phyloP scores from a whole-genome alignment of 2,113 vertebrate species.

The Ptilorrhoa leucosticta region DNA sequence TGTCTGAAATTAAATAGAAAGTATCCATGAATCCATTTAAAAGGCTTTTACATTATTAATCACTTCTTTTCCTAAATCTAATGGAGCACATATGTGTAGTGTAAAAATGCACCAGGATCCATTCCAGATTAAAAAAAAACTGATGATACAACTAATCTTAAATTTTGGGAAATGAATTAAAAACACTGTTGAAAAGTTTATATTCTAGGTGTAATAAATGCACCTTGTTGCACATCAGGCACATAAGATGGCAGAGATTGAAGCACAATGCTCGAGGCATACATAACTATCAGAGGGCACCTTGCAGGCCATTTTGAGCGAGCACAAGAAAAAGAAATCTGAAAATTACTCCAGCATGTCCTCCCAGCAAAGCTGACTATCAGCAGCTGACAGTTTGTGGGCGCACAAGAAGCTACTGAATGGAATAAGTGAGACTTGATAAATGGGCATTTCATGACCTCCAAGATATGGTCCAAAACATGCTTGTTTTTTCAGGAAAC shows the following conservation, averaged over 20 bases:
- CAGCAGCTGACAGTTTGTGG: background rate
- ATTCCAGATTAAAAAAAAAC: background rate
- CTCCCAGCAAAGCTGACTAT: background rate
- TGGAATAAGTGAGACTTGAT: background rate
- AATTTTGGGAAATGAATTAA: background rate
- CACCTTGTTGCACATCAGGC: background rate
- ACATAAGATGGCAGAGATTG: fast-evolving
- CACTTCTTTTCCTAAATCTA: background rate
- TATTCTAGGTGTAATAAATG: background rate
- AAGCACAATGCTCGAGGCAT: background rate
- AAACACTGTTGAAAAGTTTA: background rate
- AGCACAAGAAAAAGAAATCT: background rate
- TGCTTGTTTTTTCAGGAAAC: background rate
- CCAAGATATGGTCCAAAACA: background rate
- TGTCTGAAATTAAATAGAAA: background rate
- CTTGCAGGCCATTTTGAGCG: background rate
- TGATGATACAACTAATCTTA: background rate
- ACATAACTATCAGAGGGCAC: background rate
- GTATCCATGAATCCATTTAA: background rate
- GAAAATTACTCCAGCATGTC: background rate
- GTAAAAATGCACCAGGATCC: background rate
- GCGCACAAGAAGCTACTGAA: background rate
- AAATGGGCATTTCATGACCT: background rate
- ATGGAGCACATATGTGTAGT: background rate
- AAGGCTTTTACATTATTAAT: background rate